Conservation (phyloP, 2,797 vertebrate genomes). For the Poecilia wingei region DNA sequence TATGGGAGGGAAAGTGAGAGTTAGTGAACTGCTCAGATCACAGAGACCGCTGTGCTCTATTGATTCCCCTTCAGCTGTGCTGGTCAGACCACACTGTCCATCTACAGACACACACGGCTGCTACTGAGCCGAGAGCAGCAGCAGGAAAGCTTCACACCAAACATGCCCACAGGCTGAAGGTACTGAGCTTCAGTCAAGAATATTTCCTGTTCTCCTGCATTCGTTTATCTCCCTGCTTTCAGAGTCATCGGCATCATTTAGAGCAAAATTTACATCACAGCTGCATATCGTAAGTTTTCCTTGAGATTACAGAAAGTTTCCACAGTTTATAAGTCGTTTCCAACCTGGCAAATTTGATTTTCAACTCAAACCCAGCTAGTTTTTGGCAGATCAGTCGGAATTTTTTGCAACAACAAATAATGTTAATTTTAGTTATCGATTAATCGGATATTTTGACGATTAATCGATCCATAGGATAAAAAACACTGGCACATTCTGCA, state of each 20-base stretch:
- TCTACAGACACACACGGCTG: slow-evolving; percentile 47
- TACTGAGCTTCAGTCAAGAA: slow-evolving; percentile 21
- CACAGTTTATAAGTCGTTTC: neutral
- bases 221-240: slow-evolving; percentile 5
- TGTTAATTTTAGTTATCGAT: too few relatives aligned
- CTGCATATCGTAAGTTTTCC: neutral
- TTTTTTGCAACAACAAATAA: neutral
- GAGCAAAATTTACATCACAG: neutral
- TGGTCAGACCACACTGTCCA: slow-evolving; percentile 51
- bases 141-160: slow-evolving; percentile 30
- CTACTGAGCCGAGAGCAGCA: slow-evolving; percentile 33
- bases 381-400: neutral
- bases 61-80: slow-evolving; percentile 57
- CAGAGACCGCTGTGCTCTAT: slow-evolving; percentile 60
- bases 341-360: neutral
- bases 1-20: slow-evolving; percentile 54
- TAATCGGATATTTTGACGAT: too few relatives aligned
- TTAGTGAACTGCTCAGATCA: slow-evolving; percentile 70
- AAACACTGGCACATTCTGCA: too few relatives aligned
- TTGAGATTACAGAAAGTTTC: neutral
- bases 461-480: too few relatives aligned
- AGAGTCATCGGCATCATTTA: slow-evolving; percentile 4
- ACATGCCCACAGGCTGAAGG: slow-evolving; percentile 14
- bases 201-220: slow-evolving; percentile 1
- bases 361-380: neutral